phyloP scores from a whole-genome alignment of 2,113 vertebrate genomes.

The Puffinus mauretanicus region DNA sequence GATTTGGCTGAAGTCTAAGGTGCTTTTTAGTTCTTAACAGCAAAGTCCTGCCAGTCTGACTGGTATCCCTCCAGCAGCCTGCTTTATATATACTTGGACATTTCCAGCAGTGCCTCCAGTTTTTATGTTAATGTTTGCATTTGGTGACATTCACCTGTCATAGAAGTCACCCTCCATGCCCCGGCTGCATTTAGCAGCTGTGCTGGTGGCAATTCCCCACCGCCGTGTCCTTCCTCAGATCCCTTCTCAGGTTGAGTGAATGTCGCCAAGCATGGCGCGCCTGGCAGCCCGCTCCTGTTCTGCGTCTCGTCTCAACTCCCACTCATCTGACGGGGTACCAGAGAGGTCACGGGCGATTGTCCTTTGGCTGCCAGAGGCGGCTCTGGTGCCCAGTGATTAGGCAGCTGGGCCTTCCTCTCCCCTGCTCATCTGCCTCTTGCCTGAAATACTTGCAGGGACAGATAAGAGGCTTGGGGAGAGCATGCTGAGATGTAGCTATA shows the following conservation, averaged over 20 bases:
- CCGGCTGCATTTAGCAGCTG: neutral
- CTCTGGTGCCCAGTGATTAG: neutral
- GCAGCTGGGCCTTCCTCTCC: neutral
- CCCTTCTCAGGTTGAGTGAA: neutral
- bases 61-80: neutral
- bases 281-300: neutral
- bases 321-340: neutral
- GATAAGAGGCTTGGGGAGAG: neutral
- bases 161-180: neutral
- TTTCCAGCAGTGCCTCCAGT: neutral
- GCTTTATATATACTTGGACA: neutral
- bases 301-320: neutral
- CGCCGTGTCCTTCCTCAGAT: neutral
- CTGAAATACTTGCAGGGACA: neutral
- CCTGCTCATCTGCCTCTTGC: neutral
- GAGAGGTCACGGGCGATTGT: neutral
- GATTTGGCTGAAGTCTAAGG: neutral
- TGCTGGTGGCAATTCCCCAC: neutral
- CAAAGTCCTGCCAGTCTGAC: neutral
- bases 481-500: neutral
- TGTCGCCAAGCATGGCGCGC: neutral
- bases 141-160: fast-evolving
- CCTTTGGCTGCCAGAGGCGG: neutral
- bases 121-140: neutral
- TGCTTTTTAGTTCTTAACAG: neutral